Base-by-base conservation (phyloP, 2,797 vertebrate genomes). In the Myiotriccus ornatus region DNA sequence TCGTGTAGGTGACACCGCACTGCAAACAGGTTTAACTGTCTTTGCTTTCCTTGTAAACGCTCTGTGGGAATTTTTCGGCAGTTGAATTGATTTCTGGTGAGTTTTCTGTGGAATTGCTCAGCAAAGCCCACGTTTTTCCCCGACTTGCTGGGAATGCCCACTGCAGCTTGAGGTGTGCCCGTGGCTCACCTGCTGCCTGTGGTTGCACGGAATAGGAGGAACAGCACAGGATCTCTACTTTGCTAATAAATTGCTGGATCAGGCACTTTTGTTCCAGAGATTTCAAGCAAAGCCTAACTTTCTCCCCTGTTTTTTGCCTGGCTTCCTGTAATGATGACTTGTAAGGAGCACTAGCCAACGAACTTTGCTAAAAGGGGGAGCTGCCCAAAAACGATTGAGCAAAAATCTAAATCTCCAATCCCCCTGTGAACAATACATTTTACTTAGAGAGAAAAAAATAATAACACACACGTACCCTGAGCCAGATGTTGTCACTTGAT, bases 401-500 rank as follows among this genome's bases (percentile, higher is more conserved):
- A 94, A 96, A 94, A 91, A 73, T 59, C 73, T 88, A n/a, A 68
- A 87, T 87, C 87, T 94, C 80, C 1, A 53, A 88, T 96, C 77
- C 94, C 91, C 95, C 53, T 86, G 89, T 95, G 95, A 83, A 92
- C 94, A 93, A 95, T 93, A 86, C 56, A 81, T 94, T 95, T 94
- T 90, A 90, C 70, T 95, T 68, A 73, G 76, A 85, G 60, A 84
- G 43, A 86, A 60, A 83, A 94, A 86, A 96, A 74, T 55, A 89
- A 90, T 73, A 93, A 81, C 52, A 44, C 63, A 74, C 79, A 57
- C 20, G 46, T 53, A 67, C 57, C 15, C 85, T 28, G 63, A 91
- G 94, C 95, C 94, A 95, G 84, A 95, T 95, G 91, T 76, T 94
- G 87, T 93, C 74, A 60, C 83, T 97, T 92, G 85, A 90, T 92